A percentile compares a stretch with the other conserved stretches of the same genome.
Evolutionary conservation across 2,113 vertebrate species (phyloP).

Genomic region (Psophia crepitans): DNA sequence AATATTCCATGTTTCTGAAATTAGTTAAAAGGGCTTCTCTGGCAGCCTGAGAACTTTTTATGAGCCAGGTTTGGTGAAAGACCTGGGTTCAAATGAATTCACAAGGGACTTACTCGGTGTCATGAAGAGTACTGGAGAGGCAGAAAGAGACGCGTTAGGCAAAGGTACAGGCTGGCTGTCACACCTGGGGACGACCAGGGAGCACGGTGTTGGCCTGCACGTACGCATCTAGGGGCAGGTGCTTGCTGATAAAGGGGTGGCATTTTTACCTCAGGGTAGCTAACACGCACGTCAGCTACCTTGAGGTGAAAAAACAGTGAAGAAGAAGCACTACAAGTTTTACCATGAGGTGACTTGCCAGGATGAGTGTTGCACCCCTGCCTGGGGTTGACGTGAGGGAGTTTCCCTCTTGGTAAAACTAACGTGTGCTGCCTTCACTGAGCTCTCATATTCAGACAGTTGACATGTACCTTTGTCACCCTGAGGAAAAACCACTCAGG

Average conservation of each 20-base stretch:
- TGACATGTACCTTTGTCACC: background rate
- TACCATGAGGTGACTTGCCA: background rate
- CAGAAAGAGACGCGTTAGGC: background rate
- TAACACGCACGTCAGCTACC: background rate
- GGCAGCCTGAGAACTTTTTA: background rate
- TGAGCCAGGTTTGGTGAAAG: background rate
- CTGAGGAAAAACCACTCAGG: background rate
- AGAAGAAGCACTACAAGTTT: background rate
- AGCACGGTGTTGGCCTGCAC: background rate
- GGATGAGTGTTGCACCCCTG: background rate
- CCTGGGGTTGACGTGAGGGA: background rate
- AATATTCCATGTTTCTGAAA: background rate
- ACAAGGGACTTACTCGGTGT: background rate
- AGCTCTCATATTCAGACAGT: background rate
- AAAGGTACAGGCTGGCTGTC: background rate
- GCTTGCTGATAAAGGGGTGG: background rate
- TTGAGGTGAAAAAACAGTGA: background rate
- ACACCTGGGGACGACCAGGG: background rate
- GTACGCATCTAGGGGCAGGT: background rate
- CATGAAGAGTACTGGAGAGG: background rate
- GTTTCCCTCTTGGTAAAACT: background rate
- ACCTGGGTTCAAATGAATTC: background rate
- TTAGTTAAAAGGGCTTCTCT: background rate
- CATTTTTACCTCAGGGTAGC: constrained; percentile 3
- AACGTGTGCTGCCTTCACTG: background rate